Evolutionary conservation across 2,888 invertebrate species (phyloP).

Genomic region (Pharmacophagus antenor): DNA sequence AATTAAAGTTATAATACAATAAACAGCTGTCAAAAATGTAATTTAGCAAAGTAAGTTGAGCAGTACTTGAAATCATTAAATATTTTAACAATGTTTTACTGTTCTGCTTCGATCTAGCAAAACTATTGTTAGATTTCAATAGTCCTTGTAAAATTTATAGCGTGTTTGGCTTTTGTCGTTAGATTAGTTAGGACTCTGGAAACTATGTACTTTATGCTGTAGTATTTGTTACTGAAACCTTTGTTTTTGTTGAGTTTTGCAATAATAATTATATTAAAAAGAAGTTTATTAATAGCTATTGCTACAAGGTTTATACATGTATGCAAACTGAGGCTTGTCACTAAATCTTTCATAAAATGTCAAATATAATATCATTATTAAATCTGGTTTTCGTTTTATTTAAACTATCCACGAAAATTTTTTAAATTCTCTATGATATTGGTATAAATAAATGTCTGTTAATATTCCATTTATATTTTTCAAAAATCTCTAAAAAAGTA

Average conservation of each 20-base stretch:
- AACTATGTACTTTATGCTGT: constrained; percentile 60
- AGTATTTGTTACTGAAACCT: constrained; percentile 69
- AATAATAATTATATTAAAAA: constrained; percentile 66
- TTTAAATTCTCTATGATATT: background rate
- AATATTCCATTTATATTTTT: no score
- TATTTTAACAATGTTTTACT: constrained; percentile 35
- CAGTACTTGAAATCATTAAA: constrained; percentile 34
- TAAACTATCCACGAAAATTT: background rate
- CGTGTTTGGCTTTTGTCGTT: constrained; percentile 76
- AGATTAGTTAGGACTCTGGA: constrained; percentile 69
- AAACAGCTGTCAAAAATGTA: constrained; percentile 33
- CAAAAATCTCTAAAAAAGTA: no score
- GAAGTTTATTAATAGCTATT: constrained; percentile 71
- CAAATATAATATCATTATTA: constrained; percentile 78
- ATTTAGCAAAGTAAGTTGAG: constrained; percentile 35
- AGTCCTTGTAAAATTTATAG: constrained; percentile 42
- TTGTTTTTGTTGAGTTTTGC: constrained; percentile 79
- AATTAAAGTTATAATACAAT: constrained; percentile 41
- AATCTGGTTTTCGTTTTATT: constrained; percentile 41
- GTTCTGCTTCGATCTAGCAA: constrained; percentile 28
- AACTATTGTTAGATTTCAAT: constrained; percentile 22
- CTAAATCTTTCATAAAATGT: constrained; percentile 77
- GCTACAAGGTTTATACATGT: constrained; percentile 74
- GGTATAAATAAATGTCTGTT: background rate
- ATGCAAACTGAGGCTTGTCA: constrained; percentile 79